Evolutionary conservation across 2,113 vertebrate genomes (phyloP), one percentile per base, ranked within the genome.

Genomic region (Galemys pyrenaicus): DNA sequence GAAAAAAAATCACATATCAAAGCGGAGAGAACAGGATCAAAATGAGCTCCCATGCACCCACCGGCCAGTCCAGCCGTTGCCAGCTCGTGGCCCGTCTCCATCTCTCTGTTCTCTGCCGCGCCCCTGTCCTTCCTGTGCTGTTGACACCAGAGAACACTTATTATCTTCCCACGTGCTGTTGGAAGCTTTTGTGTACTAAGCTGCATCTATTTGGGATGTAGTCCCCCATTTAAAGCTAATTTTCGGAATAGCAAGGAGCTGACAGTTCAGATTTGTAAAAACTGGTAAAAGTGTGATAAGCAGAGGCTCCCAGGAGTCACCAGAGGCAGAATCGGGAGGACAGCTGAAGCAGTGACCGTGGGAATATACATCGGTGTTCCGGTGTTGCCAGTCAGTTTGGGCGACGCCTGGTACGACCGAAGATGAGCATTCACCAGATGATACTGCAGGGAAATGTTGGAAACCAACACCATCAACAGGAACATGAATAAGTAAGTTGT

Each of bases 221-320:
- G 67, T 86, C 94, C 82, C 54, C 58, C 37, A 17, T 85, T 82
- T 78, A 74, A 83, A 94, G 89, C 64, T 86, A 39, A 78, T 92
- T 73, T 91, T 85, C 16, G 62, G 70, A 82, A 30, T 68, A 89
- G 35, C 41, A 51, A 64, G 56, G 67, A 91, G 86, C 49, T 73
- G 91, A 37, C 56, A 6, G 73, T 85, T 94, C 54, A 41, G n/a
- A 3, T 85, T 26, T 51, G 78, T 51, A 51, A 51, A 51, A 17
- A 46, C 51, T 65, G 46, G 79, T 54, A 26, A 49, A 79, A 68
- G n/a, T 32, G n/a, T 71, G 17, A 12, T 37, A 60, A 44, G 24
- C 30, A 16, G 20, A 78, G 32, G 24, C 1, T 82, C n/a, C 26
- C 49, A 41, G 30, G 13, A 65, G 54, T 35, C 62, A n/a, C 24